phyloP scores from a whole-genome alignment of 2,888 invertebrate species.

The Thera britannica region DNA sequence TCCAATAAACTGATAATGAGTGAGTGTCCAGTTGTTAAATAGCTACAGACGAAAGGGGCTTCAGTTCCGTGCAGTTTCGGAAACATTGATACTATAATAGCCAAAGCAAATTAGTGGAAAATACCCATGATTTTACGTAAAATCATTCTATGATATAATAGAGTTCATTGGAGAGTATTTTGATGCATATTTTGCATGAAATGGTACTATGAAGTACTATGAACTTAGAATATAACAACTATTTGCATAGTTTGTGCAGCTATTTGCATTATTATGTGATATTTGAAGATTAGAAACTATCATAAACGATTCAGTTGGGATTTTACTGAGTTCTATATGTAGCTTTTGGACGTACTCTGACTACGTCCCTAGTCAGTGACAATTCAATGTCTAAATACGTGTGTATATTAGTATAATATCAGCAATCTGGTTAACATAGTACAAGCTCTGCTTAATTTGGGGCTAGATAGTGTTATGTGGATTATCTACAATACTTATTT shows the following conservation, averaged over 20 bases:
- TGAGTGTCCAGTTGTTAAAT: constrained; percentile 12
- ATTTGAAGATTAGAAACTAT: neutral
- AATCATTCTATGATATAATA: constrained; percentile 48
- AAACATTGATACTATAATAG: constrained; percentile 40
- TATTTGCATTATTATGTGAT: neutral
- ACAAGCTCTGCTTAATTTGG: no score
- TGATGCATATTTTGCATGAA: constrained; percentile 8
- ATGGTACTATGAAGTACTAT: constrained; percentile 1
- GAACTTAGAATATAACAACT: neutral
- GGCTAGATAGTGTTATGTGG: no score
- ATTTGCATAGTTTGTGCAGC: neutral
- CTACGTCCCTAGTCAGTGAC: no score
- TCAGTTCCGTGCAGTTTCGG: constrained; percentile 28
- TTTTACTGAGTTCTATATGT: no score
- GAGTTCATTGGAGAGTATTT: constrained; percentile 18
- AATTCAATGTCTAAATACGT: no score
- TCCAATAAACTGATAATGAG: neutral
- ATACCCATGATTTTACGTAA: constrained; percentile 51
- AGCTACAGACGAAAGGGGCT: constrained; percentile 8
- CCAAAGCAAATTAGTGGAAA: constrained; percentile 48
- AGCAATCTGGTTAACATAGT: no score
- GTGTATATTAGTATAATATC: no score
- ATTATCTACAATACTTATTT: no score
- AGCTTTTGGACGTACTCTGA: no score
- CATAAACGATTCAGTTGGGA: neutral